Conservation (phyloP, 2,113 vertebrate genomes). For the Coptodon rendalli region DNA sequence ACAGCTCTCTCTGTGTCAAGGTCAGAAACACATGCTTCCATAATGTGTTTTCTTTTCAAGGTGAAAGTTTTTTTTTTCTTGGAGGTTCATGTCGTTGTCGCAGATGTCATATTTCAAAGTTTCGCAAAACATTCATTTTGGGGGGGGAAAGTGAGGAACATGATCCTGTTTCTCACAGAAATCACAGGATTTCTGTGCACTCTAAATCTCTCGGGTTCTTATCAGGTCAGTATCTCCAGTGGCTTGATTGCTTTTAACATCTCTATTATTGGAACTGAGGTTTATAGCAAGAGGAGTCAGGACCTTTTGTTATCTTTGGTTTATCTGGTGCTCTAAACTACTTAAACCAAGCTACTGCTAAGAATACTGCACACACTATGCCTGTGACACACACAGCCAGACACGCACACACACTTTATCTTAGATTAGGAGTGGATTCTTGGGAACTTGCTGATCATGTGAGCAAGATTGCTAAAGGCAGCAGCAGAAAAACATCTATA, state of each 20-base stretch:
- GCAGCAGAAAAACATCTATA: neutral
- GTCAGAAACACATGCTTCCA: fast-evolving
- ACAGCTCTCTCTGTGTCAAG: neutral
- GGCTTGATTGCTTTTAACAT: neutral
- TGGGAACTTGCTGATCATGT: neutral
- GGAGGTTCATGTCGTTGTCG: neutral
- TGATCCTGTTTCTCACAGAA: neutral
- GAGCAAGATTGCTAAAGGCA: neutral
- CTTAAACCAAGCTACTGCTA: slow-evolving; percentile 13
- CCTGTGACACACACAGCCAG: neutral
- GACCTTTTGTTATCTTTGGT: slow-evolving; percentile 4
- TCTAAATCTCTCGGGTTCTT: neutral
- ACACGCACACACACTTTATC: neutral
- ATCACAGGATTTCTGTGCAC: neutral
- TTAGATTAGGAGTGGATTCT: neutral
- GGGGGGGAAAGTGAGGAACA: neutral
- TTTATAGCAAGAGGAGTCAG: neutral
- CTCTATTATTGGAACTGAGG: neutral
- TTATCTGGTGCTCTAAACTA: neutral
- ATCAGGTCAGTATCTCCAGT: neutral
- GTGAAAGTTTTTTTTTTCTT: neutral
- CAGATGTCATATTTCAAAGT: fast-evolving
- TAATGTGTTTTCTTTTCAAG: neutral
- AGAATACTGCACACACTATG: slow-evolving; percentile 23
- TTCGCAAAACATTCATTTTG: neutral